phyloP scores from a whole-genome alignment of 1,140 invertebrate species.

The Drosophila repleta region DNA sequence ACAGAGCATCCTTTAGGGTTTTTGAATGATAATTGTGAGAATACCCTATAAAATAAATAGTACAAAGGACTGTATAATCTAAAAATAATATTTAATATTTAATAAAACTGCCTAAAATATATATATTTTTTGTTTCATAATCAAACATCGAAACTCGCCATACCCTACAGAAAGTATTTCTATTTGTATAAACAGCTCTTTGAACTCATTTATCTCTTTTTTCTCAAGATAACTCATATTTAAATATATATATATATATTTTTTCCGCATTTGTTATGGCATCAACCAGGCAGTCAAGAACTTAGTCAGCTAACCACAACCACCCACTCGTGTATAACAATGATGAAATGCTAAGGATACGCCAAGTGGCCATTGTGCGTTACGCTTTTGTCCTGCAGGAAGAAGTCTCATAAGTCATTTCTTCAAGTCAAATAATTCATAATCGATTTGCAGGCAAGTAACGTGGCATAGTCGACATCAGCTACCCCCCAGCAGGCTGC shows the following conservation, averaged over 20 bases:
- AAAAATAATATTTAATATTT: too few relatives aligned
- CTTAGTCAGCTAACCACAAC: constrained; percentile 4
- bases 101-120: too few relatives aligned
- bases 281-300: not conserved
- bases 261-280: constrained; percentile 47
- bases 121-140: too few relatives aligned
- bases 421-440: constrained; percentile 82
- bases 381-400: constrained; percentile 45
- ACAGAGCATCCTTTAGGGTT: not conserved
- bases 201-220: not conserved
- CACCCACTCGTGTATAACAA: constrained; percentile 49
- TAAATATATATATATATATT: constrained; percentile 1
- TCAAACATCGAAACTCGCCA: not conserved
- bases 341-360: constrained; percentile 53
- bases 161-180: not conserved
- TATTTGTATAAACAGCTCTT: not conserved
- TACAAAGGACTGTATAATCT: too few relatives aligned
- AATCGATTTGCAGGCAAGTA: constrained; percentile 68
- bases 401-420: constrained; percentile 83
- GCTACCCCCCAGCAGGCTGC: not conserved
- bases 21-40: too few relatives aligned
- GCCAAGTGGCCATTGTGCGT: constrained; percentile 53
- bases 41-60: not conserved
- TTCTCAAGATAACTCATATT: too few relatives aligned
- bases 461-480: not conserved